Conservation (phyloP, 2,113 vertebrate genomes). For the Jaculus jaculus region DNA sequence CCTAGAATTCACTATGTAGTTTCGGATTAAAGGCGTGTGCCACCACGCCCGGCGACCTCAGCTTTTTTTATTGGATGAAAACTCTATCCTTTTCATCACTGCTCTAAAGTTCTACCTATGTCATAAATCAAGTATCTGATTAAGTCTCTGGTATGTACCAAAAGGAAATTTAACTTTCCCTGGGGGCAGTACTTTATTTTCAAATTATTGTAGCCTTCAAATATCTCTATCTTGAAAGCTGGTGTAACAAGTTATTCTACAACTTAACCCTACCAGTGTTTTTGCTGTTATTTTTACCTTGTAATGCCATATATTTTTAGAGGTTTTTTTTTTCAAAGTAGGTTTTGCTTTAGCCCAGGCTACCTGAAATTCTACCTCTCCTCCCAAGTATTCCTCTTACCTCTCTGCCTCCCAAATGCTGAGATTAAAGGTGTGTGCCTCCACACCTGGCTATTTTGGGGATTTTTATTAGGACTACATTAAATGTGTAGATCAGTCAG, state of each 20-base stretch:
- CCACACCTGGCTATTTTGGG: too few relatives aligned
- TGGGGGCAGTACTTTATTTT: neutral
- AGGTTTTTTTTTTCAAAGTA: too few relatives aligned
- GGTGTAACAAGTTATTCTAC: neutral
- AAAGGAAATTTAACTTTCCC: neutral
- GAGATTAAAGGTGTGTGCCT: too few relatives aligned
- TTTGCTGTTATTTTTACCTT: slow-evolving; percentile 33
- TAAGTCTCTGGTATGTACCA: slow-evolving; percentile 17
- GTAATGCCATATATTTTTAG: neutral
- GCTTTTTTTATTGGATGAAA: neutral
- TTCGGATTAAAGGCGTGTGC: neutral
- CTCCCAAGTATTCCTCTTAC: too few relatives aligned
- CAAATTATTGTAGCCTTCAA: slow-evolving; percentile 10
- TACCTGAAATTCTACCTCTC: too few relatives aligned
- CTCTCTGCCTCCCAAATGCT: too few relatives aligned
- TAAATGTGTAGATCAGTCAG: neutral
- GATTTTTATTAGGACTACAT: neutral
- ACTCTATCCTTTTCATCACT: neutral
- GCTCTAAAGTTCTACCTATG: neutral
- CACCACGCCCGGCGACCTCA: neutral
- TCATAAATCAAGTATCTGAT: slow-evolving; percentile 36
- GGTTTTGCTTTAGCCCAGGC: too few relatives aligned
- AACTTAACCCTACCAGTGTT: neutral
- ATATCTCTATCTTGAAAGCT: neutral
- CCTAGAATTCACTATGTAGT: too few relatives aligned